phyloP scores from a whole-genome alignment of 2,113 vertebrate species.

The Oreocharis arfaki region DNA sequence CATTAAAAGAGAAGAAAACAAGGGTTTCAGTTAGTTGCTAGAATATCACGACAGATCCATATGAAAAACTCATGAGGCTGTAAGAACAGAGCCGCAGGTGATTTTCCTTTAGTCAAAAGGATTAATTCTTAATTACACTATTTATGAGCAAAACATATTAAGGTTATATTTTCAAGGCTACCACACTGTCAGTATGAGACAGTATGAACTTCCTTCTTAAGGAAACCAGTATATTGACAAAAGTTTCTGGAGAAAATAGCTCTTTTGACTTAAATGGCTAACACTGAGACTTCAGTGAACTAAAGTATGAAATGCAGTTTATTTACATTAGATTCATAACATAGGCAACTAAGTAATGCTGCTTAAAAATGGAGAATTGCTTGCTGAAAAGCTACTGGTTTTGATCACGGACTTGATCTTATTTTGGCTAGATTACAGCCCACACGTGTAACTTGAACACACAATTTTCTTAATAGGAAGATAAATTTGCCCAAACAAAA shows the following conservation, averaged over 20 bases:
- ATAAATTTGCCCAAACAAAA: conserved; percentile 37
- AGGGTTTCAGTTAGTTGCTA: background rate
- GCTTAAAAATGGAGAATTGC: background rate
- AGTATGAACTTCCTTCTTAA: background rate
- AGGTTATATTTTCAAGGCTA: background rate
- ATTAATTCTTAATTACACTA: background rate
- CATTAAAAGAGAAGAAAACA: background rate
- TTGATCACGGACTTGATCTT: background rate
- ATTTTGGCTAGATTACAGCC: background rate
- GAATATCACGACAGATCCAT: background rate
- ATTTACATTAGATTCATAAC: background rate
- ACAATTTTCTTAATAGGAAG: conserved; percentile 20
- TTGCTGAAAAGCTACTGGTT: background rate
- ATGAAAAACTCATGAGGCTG: background rate
- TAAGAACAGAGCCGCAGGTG: fast-evolving
- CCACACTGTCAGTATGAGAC: background rate
- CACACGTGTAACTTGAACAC: background rate
- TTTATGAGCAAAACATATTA: background rate
- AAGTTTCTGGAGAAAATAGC: background rate
- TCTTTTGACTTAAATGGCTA: background rate
- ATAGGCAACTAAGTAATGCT: background rate
- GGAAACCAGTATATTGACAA: background rate
- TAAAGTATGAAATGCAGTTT: background rate
- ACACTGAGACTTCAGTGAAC: background rate
- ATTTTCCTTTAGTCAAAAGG: background rate